These are phyloP conservation scores for Micromys minutus DNA, from an alignment of 2,113 vertebrate genomes.

Conservation along the genomic window DNA sequence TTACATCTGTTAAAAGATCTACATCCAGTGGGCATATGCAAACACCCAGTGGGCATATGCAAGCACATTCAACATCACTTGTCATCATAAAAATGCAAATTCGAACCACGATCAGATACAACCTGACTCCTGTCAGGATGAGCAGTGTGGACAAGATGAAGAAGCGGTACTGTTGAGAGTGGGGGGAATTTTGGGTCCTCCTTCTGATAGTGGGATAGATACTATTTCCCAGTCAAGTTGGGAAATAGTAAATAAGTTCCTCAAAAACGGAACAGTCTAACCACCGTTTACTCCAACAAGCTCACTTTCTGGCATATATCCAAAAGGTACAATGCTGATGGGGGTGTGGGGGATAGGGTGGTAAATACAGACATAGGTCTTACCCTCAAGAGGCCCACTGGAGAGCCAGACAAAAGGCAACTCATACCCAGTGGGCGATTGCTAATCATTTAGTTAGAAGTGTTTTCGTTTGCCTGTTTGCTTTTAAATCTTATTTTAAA, in stretches of 20 bases:
- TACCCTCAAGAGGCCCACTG: neutral
- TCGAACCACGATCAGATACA: too few species aligned
- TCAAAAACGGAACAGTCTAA: neutral
- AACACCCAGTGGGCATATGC: neutral
- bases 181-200: neutral
- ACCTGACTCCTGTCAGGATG: neutral
- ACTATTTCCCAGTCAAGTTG: neutral
- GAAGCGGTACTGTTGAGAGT: neutral
- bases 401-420: neutral
- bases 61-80: neutral
- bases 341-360: neutral
- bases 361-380: neutral
- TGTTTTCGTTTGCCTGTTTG: neutral
- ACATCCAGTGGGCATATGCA: neutral
- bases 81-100: neutral
- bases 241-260: neutral
- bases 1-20: neutral
- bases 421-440: neutral
- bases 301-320: neutral
- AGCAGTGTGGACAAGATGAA: neutral
- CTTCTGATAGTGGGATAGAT: too few species aligned
- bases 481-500: neutral
- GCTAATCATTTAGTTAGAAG: conserved; percentile 1
- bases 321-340: neutral
- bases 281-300: neutral